phyloP scores from a whole-genome alignment of 2,797 vertebrate species.

The Eospalax fontanierii region DNA sequence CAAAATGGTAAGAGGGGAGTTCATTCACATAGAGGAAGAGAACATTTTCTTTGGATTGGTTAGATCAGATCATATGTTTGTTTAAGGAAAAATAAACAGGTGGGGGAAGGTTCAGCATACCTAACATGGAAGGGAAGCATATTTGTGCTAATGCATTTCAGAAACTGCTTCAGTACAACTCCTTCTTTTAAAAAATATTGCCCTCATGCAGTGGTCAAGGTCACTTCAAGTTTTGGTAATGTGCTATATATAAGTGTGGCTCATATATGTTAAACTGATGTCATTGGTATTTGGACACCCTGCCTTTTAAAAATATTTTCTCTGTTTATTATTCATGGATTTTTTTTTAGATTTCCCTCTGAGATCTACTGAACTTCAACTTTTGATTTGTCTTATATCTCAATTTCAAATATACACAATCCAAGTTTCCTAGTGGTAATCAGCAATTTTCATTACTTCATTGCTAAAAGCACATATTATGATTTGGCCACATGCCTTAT shows the following conservation, averaged over 20 bases:
- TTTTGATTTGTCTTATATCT: constrained; percentile 63
- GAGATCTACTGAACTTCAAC: constrained; percentile 62
- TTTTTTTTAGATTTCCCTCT: constrained; percentile 73
- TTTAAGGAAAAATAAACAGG: constrained; percentile 89
- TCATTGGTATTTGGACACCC: constrained; percentile 77
- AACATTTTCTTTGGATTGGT: constrained; percentile 83
- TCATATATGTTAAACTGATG: constrained; percentile 77
- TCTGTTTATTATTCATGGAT: constrained; percentile 81
- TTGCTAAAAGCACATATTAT: constrained; percentile 74
- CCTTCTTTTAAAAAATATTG: constrained; percentile 88
- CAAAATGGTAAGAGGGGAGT: constrained; percentile 74
- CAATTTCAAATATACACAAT: constrained; percentile 67
- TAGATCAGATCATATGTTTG: constrained; percentile 86
- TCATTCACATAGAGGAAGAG: constrained; percentile 76
- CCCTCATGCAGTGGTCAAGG: constrained; percentile 82
- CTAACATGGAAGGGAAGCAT: constrained; percentile 85
- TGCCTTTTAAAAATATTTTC: constrained; percentile 80
- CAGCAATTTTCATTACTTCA: constrained; percentile 67
- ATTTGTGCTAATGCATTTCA: constrained; percentile 85
- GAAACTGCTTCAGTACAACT: constrained; percentile 85
- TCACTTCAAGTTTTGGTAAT: constrained; percentile 85
- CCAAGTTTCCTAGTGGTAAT: constrained; percentile 78
- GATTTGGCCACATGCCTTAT: constrained; percentile 68
- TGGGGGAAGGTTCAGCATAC: constrained; percentile 81
- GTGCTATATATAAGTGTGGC: constrained; percentile 79